Evolutionary conservation across 2,888 invertebrate species (phyloP), one percentile per base, ranked within the genome.

Genomic region (Anorthoa munda): DNA sequence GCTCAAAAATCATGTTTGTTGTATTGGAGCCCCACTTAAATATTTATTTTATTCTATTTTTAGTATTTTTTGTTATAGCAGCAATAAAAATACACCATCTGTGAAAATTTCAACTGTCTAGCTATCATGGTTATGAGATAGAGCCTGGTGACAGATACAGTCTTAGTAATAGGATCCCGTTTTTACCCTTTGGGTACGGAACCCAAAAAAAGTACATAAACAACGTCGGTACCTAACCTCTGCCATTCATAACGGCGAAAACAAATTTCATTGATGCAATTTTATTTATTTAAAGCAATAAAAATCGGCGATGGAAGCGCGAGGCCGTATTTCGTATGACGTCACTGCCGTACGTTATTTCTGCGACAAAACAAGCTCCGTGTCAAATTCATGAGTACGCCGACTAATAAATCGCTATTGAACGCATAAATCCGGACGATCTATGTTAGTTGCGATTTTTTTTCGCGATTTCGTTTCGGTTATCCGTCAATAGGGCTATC

Each of bases 241-340:
- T 9, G 31, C 53, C 64, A 84, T 84, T 64, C 48, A 84, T 82
- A 77, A 86, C 79, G 21, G 26, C 64, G 65, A 77, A 84, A 82
- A 82, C 86, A 78, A 83, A 87, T 87, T 86, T 84, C 87, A 88
- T 88, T 87, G 86, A 88, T 87, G 86, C 86, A 86, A 76, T 88
- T 90, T 90, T 90, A 91, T 91, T 90, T 90, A 90, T 91, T 88
- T 86, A 82, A 80, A 79, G 84, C 90, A 87, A 90, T 90, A 89
- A 90, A 90, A 86, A 83, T 81, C 77, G 21, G 51, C 77, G 73
- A 84, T 84, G 84, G 74, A 63, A 83, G 82, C 83, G 78, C 81
- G 80, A 56, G 75, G 73, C 83, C 82, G 88, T 91, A 90, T 90
- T 88, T 91, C 77, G 88, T 77, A 76, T 88, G 87, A 88, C 90